phyloP scores from a whole-genome alignment of 2,113 vertebrate species.

The Diadophis punctatus region DNA sequence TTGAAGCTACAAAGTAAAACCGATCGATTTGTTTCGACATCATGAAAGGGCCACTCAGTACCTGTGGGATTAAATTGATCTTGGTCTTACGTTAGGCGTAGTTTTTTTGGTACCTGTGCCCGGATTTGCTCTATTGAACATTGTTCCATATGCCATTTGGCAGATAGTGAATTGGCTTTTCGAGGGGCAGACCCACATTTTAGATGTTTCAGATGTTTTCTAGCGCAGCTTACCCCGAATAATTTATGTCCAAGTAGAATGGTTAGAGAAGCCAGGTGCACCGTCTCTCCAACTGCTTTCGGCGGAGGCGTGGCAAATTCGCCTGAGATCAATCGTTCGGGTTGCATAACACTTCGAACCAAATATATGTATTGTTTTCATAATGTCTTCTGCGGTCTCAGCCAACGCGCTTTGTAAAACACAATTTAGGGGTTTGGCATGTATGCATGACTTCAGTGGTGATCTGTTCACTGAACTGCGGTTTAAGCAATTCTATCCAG shows the following conservation, averaged over 20 bases:
- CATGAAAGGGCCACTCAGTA: background rate
- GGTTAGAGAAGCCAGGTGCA: background rate
- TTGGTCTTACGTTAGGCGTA: background rate
- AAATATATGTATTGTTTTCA: background rate
- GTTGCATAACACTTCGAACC: background rate
- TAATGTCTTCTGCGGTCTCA: background rate
- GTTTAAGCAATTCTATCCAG: background rate
- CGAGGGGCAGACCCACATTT: background rate
- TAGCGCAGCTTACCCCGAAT: background rate
- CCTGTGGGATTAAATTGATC: background rate
- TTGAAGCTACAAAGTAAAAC: background rate
- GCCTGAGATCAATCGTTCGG: background rate
- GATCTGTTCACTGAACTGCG: background rate
- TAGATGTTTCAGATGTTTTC: background rate
- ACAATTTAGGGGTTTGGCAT: background rate
- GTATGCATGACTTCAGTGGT: background rate
- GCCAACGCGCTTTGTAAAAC: background rate
- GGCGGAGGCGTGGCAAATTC: background rate
- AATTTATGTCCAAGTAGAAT: background rate
- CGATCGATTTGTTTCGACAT: background rate
- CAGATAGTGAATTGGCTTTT: background rate
- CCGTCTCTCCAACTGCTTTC: background rate
- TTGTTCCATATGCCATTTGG: background rate
- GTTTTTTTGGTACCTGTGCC: background rate
- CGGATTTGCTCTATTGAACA: background rate